Evolutionary conservation across 2,888 invertebrate genomes (phyloP), one percentile per base, ranked within the genome.

Genomic region (Orchesella flavescens): DNA sequence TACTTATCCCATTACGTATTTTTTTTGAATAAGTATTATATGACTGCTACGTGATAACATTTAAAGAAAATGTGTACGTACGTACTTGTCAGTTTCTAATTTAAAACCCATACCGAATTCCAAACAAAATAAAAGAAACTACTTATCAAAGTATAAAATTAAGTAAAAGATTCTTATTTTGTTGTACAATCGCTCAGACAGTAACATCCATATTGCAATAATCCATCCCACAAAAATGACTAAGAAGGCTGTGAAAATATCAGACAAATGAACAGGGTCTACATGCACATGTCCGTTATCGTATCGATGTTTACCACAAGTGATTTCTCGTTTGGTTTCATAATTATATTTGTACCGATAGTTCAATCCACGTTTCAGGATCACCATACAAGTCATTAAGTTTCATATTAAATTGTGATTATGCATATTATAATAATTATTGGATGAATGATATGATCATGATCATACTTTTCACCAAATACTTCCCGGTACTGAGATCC

Each of bases 401-500:
- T n/a, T n/a, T n/a, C n/a, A n/a, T n/a, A n/a, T n/a, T n/a, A n/a
- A n/a, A n/a, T n/a, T n/a, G n/a, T n/a, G n/a, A n/a, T n/a, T n/a
- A n/a, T n/a, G n/a, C n/a, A n/a, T n/a, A n/a, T n/a, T n/a, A n/a
- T n/a, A n/a, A n/a, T n/a, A n/a, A n/a, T n/a, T n/a, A n/a, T n/a
- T n/a, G n/a, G n/a, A n/a, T n/a, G n/a, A n/a, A n/a, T n/a, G n/a
- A n/a, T n/a, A n/a, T n/a, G n/a, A n/a, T n/a, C n/a, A n/a, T n/a
- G n/a, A n/a, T 49, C 44, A 43, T 84, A 85, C 86, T 86, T 86
- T 68, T 76, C 61, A 75, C 74, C 85, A 17, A 86, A 83, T 0
- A 74, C 49, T 34, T 86, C 86, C n/a, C 0, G 69, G 74, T 53
- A 49, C 81, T 43, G 73, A 79, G 86, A 86, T 46, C 81, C 85